Evolutionary conservation across 2,113 vertebrate genomes (phyloP).

Genomic region (Sinocyclocheilus grahami): DNA sequence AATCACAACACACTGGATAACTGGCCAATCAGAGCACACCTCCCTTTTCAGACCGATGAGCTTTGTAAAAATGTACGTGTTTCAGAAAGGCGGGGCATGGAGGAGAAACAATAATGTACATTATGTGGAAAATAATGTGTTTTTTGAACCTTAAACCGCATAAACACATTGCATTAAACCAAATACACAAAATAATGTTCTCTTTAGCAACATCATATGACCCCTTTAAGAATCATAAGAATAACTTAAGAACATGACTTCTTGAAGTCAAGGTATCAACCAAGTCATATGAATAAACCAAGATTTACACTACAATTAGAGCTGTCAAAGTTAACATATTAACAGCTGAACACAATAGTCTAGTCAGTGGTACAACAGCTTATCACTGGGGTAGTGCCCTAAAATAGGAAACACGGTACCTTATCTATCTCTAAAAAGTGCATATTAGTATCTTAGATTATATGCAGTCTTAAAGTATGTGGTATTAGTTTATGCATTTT

Average conservation of each 20-base stretch:
- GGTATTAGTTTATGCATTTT: background rate
- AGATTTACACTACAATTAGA: background rate
- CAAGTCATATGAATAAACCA: background rate
- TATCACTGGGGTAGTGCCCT: background rate
- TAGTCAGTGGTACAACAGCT: background rate
- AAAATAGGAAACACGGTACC: background rate
- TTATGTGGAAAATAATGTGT: too few species aligned
- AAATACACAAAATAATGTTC: too few species aligned
- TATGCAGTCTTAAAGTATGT: background rate
- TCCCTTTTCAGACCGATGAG: too few species aligned
- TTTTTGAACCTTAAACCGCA: too few species aligned
- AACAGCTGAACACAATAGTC: background rate
- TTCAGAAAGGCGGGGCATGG: too few species aligned
- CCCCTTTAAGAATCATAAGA: too few species aligned
- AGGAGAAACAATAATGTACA: too few species aligned
- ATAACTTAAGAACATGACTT: background rate
- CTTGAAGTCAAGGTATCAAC: background rate
- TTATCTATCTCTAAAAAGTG: background rate
- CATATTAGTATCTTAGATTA: background rate
- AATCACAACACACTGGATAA: too few species aligned
- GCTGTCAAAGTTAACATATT: background rate
- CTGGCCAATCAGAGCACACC: too few species aligned
- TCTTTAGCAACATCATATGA: too few species aligned
- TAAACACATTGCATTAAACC: too few species aligned
- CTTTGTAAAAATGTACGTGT: too few species aligned